A percentile compares a stretch with the other conserved stretches of the same genome.
Conservation (phyloP, 2,797 vertebrate genomes). For the Ibycter americanus region DNA sequence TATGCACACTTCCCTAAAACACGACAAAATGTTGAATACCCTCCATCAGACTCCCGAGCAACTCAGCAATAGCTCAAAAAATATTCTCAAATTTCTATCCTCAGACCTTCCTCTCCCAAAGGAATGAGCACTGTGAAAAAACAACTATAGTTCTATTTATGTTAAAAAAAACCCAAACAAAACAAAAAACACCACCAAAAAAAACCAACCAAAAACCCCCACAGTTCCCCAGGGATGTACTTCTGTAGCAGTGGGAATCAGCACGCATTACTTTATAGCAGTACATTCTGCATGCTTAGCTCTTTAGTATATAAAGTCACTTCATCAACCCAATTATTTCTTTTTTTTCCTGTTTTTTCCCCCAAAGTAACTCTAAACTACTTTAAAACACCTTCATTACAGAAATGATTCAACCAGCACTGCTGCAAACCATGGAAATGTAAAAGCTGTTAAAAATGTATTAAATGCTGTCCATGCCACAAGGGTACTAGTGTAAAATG, state of each 20-base stretch:
- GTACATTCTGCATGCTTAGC: background rate
- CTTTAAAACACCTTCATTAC: constrained; percentile 52
- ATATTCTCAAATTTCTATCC: background rate
- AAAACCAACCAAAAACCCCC: background rate
- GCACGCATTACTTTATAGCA: background rate
- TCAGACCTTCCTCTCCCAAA: background rate
- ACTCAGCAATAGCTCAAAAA: background rate
- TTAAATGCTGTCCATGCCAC: constrained; percentile 59
- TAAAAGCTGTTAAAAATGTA: constrained; percentile 66
- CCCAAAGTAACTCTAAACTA: constrained; percentile 48
- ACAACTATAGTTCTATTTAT: background rate
- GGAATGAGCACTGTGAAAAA: background rate
- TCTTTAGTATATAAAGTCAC: constrained; percentile 33
- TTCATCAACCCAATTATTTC: constrained; percentile 34
- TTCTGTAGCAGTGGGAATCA: background rate
- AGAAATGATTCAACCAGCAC: constrained; percentile 49
- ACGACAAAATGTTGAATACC: background rate
- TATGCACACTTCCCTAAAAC: background rate
- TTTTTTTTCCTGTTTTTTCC: background rate
- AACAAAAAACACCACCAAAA: background rate
- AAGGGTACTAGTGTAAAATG: constrained; percentile 68
- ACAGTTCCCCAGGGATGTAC: background rate
- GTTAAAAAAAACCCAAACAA: background rate
- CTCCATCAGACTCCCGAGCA: background rate
- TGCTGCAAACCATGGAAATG: constrained; percentile 41